A percentile compares a stretch with the other conserved stretches of the same genome.
Conservation (phyloP, 2,797 vertebrate genomes). For the Chaunax sp. region DNA sequence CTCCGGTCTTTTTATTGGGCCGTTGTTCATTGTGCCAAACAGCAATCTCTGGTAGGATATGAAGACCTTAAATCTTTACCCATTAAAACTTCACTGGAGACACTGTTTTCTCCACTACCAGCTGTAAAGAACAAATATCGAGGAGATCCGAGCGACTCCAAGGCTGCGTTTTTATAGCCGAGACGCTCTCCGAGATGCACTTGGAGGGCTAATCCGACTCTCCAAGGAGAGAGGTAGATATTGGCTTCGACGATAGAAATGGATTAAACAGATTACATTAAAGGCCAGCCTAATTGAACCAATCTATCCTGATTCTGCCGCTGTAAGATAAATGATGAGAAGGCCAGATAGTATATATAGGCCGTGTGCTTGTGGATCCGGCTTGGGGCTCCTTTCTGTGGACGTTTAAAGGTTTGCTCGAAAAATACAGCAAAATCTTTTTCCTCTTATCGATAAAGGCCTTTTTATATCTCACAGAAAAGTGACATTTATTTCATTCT, state of each 20-base stretch:
- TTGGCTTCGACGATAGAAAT: slow-evolving; percentile 83
- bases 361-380: slow-evolving; percentile 48
- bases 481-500: no score
- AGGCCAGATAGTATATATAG: slow-evolving; percentile 72
- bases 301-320: slow-evolving; percentile 80
- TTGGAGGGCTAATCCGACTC: slow-evolving; percentile 70
- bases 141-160: slow-evolving; percentile 49
- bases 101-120: slow-evolving; percentile 54
- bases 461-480: neutral
- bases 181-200: slow-evolving; percentile 60
- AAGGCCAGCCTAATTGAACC: slow-evolving; percentile 82
- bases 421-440: slow-evolving; percentile 38
- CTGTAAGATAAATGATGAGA: slow-evolving; percentile 77
- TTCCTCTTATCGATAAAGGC: slow-evolving; percentile 13
- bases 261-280: slow-evolving; percentile 84
- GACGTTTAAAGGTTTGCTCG: slow-evolving; percentile 29
- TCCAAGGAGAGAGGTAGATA: slow-evolving; percentile 71
- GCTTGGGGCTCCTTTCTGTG: slow-evolving; percentile 31
- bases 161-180: slow-evolving; percentile 51
- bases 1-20: slow-evolving; percentile 49
- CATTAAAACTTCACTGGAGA: slow-evolving; percentile 73
- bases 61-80: slow-evolving; percentile 75
- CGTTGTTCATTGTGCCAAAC: slow-evolving; percentile 54
- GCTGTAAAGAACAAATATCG: slow-evolving; percentile 69
- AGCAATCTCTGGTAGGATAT: slow-evolving; percentile 68